Base-by-base conservation (phyloP, 2,113 vertebrate genomes). In the Mohoua ochrocephala region DNA sequence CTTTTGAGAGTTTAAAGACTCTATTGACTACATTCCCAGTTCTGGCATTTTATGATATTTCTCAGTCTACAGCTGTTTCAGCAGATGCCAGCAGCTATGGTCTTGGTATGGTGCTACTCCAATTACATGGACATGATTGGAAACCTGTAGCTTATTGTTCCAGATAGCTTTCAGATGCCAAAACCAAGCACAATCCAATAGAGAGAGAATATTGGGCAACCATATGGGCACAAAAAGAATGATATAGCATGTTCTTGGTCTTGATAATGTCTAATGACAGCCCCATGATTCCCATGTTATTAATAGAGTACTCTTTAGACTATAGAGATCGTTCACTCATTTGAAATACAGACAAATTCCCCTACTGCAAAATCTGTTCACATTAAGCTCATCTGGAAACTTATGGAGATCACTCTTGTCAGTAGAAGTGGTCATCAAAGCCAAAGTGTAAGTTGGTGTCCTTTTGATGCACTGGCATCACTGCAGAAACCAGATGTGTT, bases 141-240 rank as follows among this genome's bases (percentile, higher is more conserved):
- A 97, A 95, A 91, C 97, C 92, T 83, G 92, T 97, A 94, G 96
- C 91, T 94, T 97, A 95, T 91, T 97, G 94, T 92, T 97, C 94
- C 86, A 96, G 94, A 94, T 76, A 94, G 63, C 63, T 96, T 84
- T 95, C 81, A 91, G 92, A 91, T 81, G 95, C 94, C 87, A 95
- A 97, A 96, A 82, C 69, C 61, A 89, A 93, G 57, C 27, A 91
- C 73, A 84, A 20, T 64, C 73, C 92, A 93, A 93, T 71, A 75
- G 60, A 75, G 35, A 61, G 35, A 88, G 56, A 82, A 91, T 95
- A 89, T 11, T 92, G 76, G 57, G 80, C 61, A 81, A 92, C 56
- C 92, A 96, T 87, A 89, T 78, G 83, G 73, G 21, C 52, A 84
- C 68, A 89, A n/a, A 81, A 94, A 92, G 71, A 95, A 86, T 87